Percentiles rank a stretch among this genome's conserved stretches.
These are phyloP conservation scores for Molossus molossus DNA, from an alignment of 2,797 vertebrate species.

Conservation along the genomic window DNA sequence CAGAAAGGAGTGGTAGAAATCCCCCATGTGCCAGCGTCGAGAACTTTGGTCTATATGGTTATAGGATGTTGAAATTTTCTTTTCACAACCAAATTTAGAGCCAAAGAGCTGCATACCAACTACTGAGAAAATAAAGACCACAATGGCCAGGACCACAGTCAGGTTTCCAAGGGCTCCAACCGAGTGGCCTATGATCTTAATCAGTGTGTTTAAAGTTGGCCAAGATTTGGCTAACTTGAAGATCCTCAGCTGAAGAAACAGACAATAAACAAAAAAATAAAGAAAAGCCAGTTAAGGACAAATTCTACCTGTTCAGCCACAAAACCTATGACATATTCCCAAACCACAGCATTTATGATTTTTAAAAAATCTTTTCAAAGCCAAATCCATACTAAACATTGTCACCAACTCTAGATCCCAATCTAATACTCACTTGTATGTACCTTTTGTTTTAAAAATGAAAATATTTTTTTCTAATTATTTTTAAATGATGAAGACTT, in stretches of 20 bases:
- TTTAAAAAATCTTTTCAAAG: constrained; percentile 27
- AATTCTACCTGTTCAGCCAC: background rate
- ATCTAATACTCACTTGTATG: background rate
- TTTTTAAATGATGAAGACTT: constrained; percentile 12
- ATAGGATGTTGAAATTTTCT: rapidly evolving
- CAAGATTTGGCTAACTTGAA: constrained; percentile 91
- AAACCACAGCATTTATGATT: background rate
- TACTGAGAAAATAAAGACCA: constrained; percentile 90
- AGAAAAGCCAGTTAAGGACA: constrained; percentile 38
- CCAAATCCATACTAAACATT: background rate
- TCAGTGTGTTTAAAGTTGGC: constrained; percentile 90
- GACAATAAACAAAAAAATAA: background rate
- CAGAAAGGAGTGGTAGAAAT: constrained; percentile 89
- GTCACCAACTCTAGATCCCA: background rate
- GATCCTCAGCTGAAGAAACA: constrained; percentile 88
- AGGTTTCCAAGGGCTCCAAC: constrained; percentile 89
- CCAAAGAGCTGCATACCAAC: constrained; percentile 89
- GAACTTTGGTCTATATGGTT: rapidly evolving
- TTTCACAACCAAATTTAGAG: constrained; percentile 30
- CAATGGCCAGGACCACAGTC: constrained; percentile 89
- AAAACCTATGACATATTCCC: background rate
- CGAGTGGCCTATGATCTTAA: constrained; percentile 90
- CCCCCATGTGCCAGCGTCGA: constrained; percentile 90
- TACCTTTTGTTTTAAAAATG: constrained; percentile 20
- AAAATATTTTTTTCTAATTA: constrained; percentile 35